Base-by-base conservation (phyloP, 2,888 invertebrate genomes). In the Steinernema carpocapsae region DNA sequence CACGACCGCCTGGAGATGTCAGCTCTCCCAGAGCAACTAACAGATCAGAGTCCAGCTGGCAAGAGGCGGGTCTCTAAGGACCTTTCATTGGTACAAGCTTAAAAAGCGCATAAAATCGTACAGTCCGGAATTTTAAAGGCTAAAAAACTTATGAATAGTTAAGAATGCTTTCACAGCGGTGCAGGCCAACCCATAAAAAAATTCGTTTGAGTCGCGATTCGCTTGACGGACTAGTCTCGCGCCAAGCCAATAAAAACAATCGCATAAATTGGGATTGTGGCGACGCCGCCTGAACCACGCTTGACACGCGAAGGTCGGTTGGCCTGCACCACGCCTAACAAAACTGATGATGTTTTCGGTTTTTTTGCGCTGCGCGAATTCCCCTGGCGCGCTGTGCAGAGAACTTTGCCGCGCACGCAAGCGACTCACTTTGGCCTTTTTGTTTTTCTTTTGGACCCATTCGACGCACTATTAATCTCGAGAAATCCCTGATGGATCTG, bases 401-500 rank as follows among this genome's bases (percentile, higher is more conserved):
- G n/a, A 48, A 48, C 6, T 48, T 14, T 19, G 43, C 43, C 43
- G 7, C 43, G 43, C 48, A 37, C 52, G 22, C 24, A n/a, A 52
- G 22, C 6, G 24, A 22, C 3, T 22, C 52, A 17, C 32, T 64
- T 26, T 12, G 56, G 22, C 48, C 14, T 52, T 64, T 64, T 64
- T 29, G 29, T 64, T 32, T 64, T 32, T 64, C 32, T 64, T 29
- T 64, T 64, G 24, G 64, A 32, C 64, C 14, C 64, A 37, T 26
- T n/a, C 32, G 32, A 29, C 26, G 64, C 64, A n/a, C 29, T 32
- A 64, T 64, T 64, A 64, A 64, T 64, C 64, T 64, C 48, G 64
- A 26, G 64, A 64, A 64, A 29, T 64, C 64, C 64, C 64, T 64
- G 32, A 64, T 64, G 64, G 19, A 29, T 64, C 64, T 64, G 64